These are phyloP conservation scores for Boulengeromyrus knoepffleri DNA, from an alignment of 2,113 vertebrate species.

Conservation along the genomic window DNA sequence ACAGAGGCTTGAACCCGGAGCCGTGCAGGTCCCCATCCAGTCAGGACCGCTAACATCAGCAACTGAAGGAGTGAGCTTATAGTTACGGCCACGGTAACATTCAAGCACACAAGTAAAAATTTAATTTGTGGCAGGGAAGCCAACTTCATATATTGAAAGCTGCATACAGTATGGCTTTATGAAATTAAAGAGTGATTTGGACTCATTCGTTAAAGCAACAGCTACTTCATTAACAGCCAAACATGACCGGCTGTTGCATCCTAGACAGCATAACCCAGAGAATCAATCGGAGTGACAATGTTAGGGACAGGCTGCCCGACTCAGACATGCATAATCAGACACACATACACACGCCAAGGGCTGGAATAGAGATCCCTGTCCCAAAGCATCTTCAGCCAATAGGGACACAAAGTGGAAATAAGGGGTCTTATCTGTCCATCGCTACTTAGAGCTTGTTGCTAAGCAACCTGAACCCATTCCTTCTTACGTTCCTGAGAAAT, in stretches of 20 bases:
- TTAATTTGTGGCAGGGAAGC: neutral
- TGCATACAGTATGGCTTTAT: neutral
- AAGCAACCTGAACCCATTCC: neutral
- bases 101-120: neutral
- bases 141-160: neutral
- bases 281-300: neutral
- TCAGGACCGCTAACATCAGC: neutral
- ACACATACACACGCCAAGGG: neutral
- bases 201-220: neutral
- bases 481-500: neutral
- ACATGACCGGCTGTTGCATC: neutral
- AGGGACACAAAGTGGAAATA: neutral
- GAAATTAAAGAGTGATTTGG: neutral
- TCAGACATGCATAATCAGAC: neutral
- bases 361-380: neutral
- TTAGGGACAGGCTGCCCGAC: neutral
- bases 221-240: neutral
- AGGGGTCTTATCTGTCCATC: neutral
- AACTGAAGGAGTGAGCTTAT: neutral
- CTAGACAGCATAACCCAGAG: neutral
- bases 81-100: neutral
- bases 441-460: neutral
- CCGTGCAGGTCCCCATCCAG: slow-evolving; percentile 24
- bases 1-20: slow-evolving; percentile 26
- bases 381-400: neutral